A percentile compares a stretch with the other conserved stretches of the same genome.
phyloP scores from a whole-genome alignment of 2,888 invertebrate genomes.

The Melieria omissa region DNA sequence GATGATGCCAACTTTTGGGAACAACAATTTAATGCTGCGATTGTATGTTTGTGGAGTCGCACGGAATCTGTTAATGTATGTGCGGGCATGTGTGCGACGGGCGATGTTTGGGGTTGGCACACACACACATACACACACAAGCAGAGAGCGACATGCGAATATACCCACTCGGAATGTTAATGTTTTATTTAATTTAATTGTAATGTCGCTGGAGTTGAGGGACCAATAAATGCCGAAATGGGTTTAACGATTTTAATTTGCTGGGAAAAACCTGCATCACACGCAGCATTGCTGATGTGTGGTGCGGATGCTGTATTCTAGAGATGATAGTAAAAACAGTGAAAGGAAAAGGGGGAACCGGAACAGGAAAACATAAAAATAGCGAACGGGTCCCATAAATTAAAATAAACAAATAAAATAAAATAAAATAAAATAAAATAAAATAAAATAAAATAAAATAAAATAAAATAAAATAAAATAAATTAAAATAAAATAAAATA shows the following conservation, averaged over 20 bases:
- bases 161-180: conserved; percentile 44
- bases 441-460: no score
- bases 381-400: no score
- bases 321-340: no score
- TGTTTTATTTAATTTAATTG: conserved; percentile 48
- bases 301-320: no score
- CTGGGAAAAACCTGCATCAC: conserved; percentile 38
- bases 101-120: background rate
- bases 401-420: no score
- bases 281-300: no score
- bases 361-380: no score
- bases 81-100: background rate
- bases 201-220: conserved; percentile 39
- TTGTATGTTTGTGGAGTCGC: conserved; percentile 2
- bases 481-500: no score
- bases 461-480: no score
- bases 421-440: no score
- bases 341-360: no score
- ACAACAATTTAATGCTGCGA: background rate
- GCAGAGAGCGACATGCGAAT: background rate
- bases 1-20: no score
- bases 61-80: background rate
- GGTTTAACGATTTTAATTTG: conserved; percentile 47
- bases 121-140: background rate
- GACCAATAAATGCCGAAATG: conserved; percentile 44